phyloP scores from a whole-genome alignment of 2,888 invertebrate species.

The Andrena flavipes region DNA sequence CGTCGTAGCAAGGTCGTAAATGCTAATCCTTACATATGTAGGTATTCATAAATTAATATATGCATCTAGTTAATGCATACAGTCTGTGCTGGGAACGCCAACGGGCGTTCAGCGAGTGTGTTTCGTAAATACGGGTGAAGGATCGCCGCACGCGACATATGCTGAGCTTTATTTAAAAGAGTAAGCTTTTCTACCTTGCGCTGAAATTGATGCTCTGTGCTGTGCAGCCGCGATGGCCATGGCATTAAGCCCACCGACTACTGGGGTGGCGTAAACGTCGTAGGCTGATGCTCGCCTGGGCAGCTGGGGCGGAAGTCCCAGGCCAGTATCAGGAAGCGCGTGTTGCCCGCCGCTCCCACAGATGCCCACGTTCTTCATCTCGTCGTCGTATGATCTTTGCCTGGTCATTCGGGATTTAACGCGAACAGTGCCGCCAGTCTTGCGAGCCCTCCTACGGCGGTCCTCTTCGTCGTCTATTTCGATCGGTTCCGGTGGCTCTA shows the following conservation, averaged over 20 bases:
- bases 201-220: constrained; percentile 81
- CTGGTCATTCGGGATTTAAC: constrained; percentile 89
- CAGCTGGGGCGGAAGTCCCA: constrained; percentile 90
- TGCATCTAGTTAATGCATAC: too few species aligned
- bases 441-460: constrained; percentile 79
- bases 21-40: too few species aligned
- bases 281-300: constrained; percentile 94
- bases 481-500: constrained; percentile 16
- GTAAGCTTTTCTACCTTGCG: constrained; percentile 71
- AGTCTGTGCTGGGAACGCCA: too few species aligned
- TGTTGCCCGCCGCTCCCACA: constrained; percentile 67
- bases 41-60: too few species aligned
- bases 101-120: too few species aligned
- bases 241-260: constrained; percentile 80
- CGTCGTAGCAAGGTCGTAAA: too few species aligned
- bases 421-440: constrained; percentile 81
- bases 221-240: constrained; percentile 84
- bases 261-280: constrained; percentile 91
- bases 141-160: too few species aligned
- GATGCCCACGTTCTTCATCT: constrained; percentile 86
- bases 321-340: constrained; percentile 85
- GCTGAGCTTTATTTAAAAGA: not conserved
- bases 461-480: constrained; percentile 84
- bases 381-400: constrained; percentile 95
- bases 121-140: too few species aligned